These are phyloP conservation scores for Dichetophora obliterata DNA, from an alignment of 2,888 invertebrate species.

Conservation along the genomic window DNA sequence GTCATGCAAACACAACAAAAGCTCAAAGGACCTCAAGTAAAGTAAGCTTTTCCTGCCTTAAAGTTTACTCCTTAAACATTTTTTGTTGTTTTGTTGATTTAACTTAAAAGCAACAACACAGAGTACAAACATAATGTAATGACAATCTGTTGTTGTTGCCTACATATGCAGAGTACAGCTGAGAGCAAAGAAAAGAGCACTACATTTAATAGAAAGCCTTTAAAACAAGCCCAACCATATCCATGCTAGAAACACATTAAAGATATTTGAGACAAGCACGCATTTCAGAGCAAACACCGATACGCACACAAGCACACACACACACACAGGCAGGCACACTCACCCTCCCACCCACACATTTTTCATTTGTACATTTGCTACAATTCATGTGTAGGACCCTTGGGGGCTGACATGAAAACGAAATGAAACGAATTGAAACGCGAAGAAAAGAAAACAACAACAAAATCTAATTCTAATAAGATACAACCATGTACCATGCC, in stretches of 20 bases:
- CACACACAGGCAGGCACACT: too few species aligned
- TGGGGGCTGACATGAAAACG: conserved; percentile 4
- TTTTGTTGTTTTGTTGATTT: not conserved
- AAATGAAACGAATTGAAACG: not conserved
- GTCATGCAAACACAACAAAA: not conserved
- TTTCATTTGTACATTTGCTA: not conserved
- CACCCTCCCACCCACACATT: not conserved
- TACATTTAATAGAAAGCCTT: too few species aligned
- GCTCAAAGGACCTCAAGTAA: not conserved
- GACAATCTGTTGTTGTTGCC: not conserved
- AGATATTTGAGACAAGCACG: not conserved
- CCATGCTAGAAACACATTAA: too few species aligned
- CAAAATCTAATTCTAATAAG: too few species aligned
- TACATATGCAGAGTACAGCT: too few species aligned
- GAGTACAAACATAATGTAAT: not conserved
- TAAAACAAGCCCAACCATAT: too few species aligned
- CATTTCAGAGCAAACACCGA: not conserved
- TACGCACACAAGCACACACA: too few species aligned
- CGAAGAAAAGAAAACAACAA: too few species aligned
- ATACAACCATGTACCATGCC: not conserved
- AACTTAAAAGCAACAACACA: not conserved
- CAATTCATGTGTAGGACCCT: conserved; percentile 1
- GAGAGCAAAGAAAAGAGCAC: too few species aligned
- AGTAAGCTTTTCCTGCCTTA: not conserved
- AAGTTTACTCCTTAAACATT: not conserved